Evolutionary conservation across 1,140 invertebrate species (phyloP), one percentile per base, ranked within the genome.

Genomic region (Sweltsa coloradensis): DNA sequence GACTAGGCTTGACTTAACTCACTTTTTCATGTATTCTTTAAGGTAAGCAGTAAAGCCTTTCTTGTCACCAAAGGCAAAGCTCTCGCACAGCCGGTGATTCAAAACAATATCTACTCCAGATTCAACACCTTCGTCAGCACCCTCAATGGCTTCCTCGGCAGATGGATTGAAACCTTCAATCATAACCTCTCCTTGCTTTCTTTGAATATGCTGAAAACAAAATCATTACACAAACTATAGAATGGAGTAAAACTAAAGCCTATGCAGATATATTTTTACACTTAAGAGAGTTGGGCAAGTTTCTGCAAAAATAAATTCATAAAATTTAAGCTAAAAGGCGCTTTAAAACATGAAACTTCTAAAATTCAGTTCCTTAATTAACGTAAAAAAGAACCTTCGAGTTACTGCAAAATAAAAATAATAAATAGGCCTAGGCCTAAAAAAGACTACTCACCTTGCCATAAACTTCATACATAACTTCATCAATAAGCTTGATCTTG

Each of bases 11-110:
- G n/a, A n/a, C n/a, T 5, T 26, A 54, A 79, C 73, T 76, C 69
- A 86, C 81, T 86, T 89, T 71, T 96, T 96, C 85, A 97, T 95
- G 68, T 92, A 97, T 55, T 89, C 88, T 68, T 97, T 97, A 53
- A 97, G 75, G 68, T 97, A 96, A 41, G 75, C 61, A 52, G 89
- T 92, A 65, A 89, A 97, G 19, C 84, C 85, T 67, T 91, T 91
- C 60, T 90, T 91, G 65, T 89, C 85, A 47, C 70, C 69, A 57
- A 91, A 91, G 41, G 83, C 86, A 64, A 71, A 91, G 24, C 83
- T 88, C 72, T 96, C 92, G 49, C 71, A 64, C 29, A 97, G 76
- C 63, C 89, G 78, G 60, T 96, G 89, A 65, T 96, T 95, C 25
- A 97, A 65, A 21, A 97, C 89, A 52, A 97, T 75, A 68, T 97